A percentile compares a stretch with the other conserved stretches of the same genome.
Evolutionary conservation across 2,888 invertebrate genomes (phyloP).

Genomic region (Hofmannophila pseudospretella): DNA sequence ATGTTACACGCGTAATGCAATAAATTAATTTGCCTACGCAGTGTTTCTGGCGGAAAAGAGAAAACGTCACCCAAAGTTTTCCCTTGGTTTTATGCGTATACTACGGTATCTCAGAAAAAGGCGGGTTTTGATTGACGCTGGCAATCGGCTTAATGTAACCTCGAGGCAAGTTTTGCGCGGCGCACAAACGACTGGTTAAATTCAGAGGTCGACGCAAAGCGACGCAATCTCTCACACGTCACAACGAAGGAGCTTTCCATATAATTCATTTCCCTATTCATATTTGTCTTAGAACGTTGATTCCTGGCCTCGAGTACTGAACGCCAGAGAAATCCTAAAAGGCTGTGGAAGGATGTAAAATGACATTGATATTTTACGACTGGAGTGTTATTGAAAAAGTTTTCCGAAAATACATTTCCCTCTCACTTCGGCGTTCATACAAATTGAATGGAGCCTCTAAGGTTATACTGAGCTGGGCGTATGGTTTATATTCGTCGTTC

Average conservation of each 20-base stretch:
- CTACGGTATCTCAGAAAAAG: slow-evolving; percentile 60
- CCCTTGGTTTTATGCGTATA: slow-evolving; percentile 38
- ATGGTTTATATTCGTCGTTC: slow-evolving; percentile 71
- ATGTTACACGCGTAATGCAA: too few species aligned
- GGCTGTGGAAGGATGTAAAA: slow-evolving; percentile 35
- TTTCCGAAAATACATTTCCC: slow-evolving; percentile 38
- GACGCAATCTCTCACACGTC: slow-evolving; percentile 75
- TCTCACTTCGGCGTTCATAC: slow-evolving; percentile 42
- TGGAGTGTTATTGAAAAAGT: slow-evolving; percentile 49
- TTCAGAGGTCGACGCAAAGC: slow-evolving; percentile 73
- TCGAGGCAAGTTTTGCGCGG: slow-evolving; percentile 70
- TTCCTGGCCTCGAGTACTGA: slow-evolving; percentile 30
- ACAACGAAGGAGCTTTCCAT: slow-evolving; percentile 67
- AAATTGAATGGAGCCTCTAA: slow-evolving; percentile 43
- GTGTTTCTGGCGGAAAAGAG: slow-evolving; percentile 19
- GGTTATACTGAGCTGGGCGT: slow-evolving; percentile 31
- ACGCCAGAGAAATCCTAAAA: slow-evolving; percentile 30
- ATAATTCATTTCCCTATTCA: slow-evolving; percentile 75
- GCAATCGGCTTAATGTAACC: slow-evolving; percentile 77
- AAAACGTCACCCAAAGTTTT: slow-evolving; percentile 44
- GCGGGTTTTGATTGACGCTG: slow-evolving; percentile 72
- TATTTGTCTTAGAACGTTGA: slow-evolving; percentile 72
- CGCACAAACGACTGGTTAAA: slow-evolving; percentile 73
- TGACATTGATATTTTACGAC: slow-evolving; percentile 43
- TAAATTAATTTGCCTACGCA: not conserved